Percentiles rank a stretch among this genome's conserved stretches.
These are phyloP conservation scores for Paratilapia polleni DNA, from an alignment of 2,113 vertebrate species.

Conservation along the genomic window DNA sequence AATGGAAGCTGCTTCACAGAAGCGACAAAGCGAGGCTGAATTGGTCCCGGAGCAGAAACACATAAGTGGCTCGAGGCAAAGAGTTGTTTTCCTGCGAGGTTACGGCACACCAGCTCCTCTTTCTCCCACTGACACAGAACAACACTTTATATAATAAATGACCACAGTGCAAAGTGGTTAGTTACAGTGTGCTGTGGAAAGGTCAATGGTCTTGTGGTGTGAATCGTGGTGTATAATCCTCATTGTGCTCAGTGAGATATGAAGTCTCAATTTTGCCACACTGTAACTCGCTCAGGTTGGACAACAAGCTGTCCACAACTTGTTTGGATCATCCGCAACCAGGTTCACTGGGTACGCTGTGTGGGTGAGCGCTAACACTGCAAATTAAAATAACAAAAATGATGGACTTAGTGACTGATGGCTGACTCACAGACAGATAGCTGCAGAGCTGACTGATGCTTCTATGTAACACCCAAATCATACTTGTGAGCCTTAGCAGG, in stretches of 20 bases:
- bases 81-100: slow-evolving; percentile 48
- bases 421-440: slow-evolving; percentile 65
- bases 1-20: slow-evolving; percentile 34
- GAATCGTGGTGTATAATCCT: slow-evolving; percentile 32
- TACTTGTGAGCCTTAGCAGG: slow-evolving; percentile 55
- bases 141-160: slow-evolving; percentile 51
- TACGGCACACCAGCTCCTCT: slow-evolving; percentile 38
- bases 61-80: slow-evolving; percentile 1
- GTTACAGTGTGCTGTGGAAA: slow-evolving; percentile 60
- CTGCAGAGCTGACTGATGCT: slow-evolving; percentile 51
- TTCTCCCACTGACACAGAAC: slow-evolving; percentile 36
- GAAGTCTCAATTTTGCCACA: slow-evolving; percentile 39
- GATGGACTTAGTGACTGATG: slow-evolving; percentile 59
- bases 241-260: slow-evolving; percentile 51
- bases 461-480: slow-evolving; percentile 53
- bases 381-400: slow-evolving; percentile 64
- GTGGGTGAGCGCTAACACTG: slow-evolving; percentile 57
- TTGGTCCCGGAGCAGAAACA: slow-evolving; percentile 28
- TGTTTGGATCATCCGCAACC: slow-evolving; percentile 38
- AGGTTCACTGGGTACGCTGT: slow-evolving; percentile 37
- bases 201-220: slow-evolving; percentile 59
- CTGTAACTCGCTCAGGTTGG: slow-evolving; percentile 26
- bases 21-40: slow-evolving; percentile 22
- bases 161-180: slow-evolving; percentile 57
- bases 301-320: slow-evolving; percentile 1